phyloP scores from a whole-genome alignment of 2,113 vertebrate genomes.

The Prinia subflava region DNA sequence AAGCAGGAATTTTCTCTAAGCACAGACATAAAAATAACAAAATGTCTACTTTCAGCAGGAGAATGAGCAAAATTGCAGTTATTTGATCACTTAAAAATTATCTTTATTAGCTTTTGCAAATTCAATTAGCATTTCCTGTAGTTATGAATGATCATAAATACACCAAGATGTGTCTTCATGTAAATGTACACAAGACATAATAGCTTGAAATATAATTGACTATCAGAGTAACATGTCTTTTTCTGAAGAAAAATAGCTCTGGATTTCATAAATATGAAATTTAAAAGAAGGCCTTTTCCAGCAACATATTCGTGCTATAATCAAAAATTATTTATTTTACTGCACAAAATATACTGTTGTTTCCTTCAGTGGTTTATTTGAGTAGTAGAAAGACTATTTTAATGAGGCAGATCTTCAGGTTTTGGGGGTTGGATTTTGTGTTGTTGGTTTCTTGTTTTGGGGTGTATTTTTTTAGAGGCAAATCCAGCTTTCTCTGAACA shows the following conservation, averaged over 20 bases:
- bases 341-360: not conserved
- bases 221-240: not conserved
- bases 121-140: not conserved
- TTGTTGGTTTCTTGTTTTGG: not conserved
- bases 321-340: not conserved
- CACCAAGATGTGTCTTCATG: not conserved
- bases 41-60: not conserved
- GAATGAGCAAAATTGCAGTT: not conserved
- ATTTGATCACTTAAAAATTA: not conserved
- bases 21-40: not conserved
- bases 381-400: not conserved
- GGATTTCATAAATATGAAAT: not conserved
- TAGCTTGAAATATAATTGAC: not conserved
- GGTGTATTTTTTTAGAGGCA: not conserved
- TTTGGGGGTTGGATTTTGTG: fast-evolving
- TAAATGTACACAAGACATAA: not conserved
- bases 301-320: not conserved
- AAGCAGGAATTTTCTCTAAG: not conserved
- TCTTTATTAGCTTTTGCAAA: not conserved
- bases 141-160: not conserved
- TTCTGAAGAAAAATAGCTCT: not conserved
- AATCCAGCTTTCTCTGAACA: not conserved
- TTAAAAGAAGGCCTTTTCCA: not conserved
- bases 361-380: not conserved
- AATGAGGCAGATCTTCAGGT: not conserved